Evolutionary conservation across 2,113 vertebrate genomes (phyloP).

Genomic region (Neolamprologus cancellatus): DNA sequence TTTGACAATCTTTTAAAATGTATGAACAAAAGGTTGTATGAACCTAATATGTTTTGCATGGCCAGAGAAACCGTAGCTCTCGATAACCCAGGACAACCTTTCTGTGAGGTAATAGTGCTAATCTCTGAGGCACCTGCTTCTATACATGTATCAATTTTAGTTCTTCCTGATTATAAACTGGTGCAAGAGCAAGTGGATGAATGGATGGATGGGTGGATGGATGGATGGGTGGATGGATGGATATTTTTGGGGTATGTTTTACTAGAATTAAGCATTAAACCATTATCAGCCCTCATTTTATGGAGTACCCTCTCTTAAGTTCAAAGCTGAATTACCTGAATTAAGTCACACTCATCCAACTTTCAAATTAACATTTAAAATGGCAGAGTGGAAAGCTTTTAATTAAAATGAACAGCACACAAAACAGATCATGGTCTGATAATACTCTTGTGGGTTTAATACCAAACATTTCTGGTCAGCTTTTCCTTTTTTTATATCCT

Average conservation of each 20-base stretch:
- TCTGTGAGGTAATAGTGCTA: neutral
- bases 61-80: neutral
- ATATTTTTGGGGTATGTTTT: neutral
- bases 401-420: neutral
- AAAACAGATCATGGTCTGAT: neutral
- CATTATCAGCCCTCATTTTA: neutral
- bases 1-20: neutral
- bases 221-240: neutral
- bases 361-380: conserved; percentile 8
- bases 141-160: neutral
- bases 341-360: neutral
- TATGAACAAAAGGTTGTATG: neutral
- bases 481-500: neutral
- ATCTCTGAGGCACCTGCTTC: neutral
- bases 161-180: neutral
- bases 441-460: neutral
- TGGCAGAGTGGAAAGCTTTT: neutral
- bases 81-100: neutral
- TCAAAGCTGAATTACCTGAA: neutral
- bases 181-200: neutral
- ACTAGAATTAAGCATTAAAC: neutral
- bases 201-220: neutral
- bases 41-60: neutral
- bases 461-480: neutral
- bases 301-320: neutral